Percentiles rank a stretch among this genome's conserved stretches.
These are phyloP conservation scores for Deilephila porcellus DNA, from an alignment of 2,888 invertebrate genomes.

Conservation along the genomic window DNA sequence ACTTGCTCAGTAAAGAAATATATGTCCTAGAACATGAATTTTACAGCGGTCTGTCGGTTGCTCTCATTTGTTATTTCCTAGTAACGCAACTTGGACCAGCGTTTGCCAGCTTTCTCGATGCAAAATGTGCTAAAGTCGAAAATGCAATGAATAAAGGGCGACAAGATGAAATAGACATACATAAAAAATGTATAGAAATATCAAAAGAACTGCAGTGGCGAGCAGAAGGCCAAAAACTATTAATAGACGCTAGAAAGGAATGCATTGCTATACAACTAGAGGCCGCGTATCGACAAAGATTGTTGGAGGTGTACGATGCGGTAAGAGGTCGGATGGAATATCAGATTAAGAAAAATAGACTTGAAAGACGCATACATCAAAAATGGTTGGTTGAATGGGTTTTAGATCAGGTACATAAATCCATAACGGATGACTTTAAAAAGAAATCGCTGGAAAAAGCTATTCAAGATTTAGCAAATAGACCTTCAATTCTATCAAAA, in stretches of 20 bases:
- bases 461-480: constrained; percentile 89
- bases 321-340: constrained; percentile 94
- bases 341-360: constrained; percentile 91
- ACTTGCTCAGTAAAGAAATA: constrained; percentile 95
- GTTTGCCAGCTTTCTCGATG: constrained; percentile 86
- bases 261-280: constrained; percentile 97
- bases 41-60: constrained; percentile 89
- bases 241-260: constrained; percentile 94
- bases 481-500: constrained; percentile 2
- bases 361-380: constrained; percentile 92
- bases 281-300: constrained; percentile 91
- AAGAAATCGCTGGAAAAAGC: constrained; percentile 93
- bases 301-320: constrained; percentile 78
- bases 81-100: constrained; percentile 88
- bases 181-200: constrained; percentile 82
- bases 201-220: constrained; percentile 89
- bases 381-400: constrained; percentile 98
- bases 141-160: constrained; percentile 81
- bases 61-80: constrained; percentile 83
- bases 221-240: constrained; percentile 89
- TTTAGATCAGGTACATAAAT: constrained; percentile 90
- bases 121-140: constrained; percentile 87
- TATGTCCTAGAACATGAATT: constrained; percentile 97
- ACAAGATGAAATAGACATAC: constrained; percentile 70
- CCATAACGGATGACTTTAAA: constrained; percentile 93